Percentiles rank a stretch among this genome's conserved stretches.
Evolutionary conservation across 2,888 invertebrate genomes (phyloP).

Genomic region (Dryomyza anilis): DNA sequence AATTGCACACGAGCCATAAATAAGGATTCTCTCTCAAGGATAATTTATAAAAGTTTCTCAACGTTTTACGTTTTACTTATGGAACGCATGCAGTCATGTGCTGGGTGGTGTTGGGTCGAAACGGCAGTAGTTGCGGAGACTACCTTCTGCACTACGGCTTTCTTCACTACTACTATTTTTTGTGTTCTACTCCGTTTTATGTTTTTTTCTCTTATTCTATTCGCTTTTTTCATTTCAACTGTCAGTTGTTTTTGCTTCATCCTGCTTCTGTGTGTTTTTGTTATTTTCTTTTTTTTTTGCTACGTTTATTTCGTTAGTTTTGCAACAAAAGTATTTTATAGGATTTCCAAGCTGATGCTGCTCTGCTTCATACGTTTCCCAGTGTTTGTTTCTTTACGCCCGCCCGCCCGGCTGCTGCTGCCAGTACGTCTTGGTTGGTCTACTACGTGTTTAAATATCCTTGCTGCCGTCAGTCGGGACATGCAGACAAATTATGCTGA

Average conservation of each 20-base stretch:
- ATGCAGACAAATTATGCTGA: constrained; percentile 42
- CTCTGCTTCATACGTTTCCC: background rate
- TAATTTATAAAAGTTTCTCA: constrained; percentile 60
- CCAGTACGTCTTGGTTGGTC: background rate
- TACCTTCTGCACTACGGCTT: too few species aligned
- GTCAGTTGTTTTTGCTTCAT: constrained; percentile 2
- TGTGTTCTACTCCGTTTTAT: background rate
- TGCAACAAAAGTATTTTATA: constrained; percentile 14
- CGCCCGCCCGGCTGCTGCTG: background rate
- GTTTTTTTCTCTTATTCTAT: background rate
- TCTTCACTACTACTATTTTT: background rate
- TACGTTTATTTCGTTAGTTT: constrained; percentile 12
- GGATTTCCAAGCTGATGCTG: constrained; percentile 14
- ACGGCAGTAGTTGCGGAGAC: background rate
- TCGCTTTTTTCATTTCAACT: background rate
- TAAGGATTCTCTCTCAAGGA: constrained; percentile 61
- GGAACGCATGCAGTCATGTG: constrained; percentile 30
- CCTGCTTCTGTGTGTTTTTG: background rate
- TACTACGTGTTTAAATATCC: constrained; percentile 12
- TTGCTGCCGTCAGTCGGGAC: constrained; percentile 12
- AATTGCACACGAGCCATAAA: constrained; percentile 61
- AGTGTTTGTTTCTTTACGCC: background rate
- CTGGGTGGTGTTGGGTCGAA: background rate
- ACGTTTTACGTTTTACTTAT: constrained; percentile 49
- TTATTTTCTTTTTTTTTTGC: background rate